phyloP scores from a whole-genome alignment of 2,888 invertebrate species.

The Mesoligia furuncula region DNA sequence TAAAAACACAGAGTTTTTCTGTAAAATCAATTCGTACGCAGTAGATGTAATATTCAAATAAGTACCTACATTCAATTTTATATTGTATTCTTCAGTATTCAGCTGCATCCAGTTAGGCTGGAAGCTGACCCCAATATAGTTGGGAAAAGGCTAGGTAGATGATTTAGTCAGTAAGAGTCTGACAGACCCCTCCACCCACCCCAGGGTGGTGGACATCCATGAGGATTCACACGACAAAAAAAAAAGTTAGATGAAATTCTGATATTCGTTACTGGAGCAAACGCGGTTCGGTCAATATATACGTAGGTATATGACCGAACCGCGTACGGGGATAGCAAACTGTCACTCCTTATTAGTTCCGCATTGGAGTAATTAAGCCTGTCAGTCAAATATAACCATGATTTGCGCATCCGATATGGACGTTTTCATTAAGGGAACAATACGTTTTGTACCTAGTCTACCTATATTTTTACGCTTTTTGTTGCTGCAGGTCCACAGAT shows the following conservation, averaged over 20 bases:
- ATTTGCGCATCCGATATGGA: conserved; percentile 40
- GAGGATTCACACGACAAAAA: too few species aligned
- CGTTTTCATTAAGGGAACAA: conserved; percentile 45
- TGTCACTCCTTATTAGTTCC: conserved; percentile 57
- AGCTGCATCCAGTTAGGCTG: not conserved
- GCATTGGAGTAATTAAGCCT: conserved; percentile 57
- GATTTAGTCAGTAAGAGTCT: not conserved
- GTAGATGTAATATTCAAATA: not conserved
- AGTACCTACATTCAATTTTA: not conserved
- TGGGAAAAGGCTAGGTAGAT: not conserved
- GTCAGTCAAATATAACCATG: conserved; percentile 57
- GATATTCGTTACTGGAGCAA: conserved; percentile 10
- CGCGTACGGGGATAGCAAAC: conserved; percentile 28
- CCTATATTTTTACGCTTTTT: conserved; percentile 1
- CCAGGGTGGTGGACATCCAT: too few species aligned
- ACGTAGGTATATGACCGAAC: too few species aligned
- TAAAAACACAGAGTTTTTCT: conserved; percentile 43
- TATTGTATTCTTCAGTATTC: not conserved
- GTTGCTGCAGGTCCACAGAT: too few species aligned
- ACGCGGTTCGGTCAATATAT: not conserved
- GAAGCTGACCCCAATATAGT: not conserved
- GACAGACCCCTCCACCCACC: too few species aligned
- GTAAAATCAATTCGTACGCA: conserved; percentile 31
- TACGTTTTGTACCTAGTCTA: conserved; percentile 4
- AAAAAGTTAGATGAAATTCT: conserved; percentile 21